phyloP scores from a whole-genome alignment of 2,113 vertebrate genomes.

The Loxodonta africana region DNA sequence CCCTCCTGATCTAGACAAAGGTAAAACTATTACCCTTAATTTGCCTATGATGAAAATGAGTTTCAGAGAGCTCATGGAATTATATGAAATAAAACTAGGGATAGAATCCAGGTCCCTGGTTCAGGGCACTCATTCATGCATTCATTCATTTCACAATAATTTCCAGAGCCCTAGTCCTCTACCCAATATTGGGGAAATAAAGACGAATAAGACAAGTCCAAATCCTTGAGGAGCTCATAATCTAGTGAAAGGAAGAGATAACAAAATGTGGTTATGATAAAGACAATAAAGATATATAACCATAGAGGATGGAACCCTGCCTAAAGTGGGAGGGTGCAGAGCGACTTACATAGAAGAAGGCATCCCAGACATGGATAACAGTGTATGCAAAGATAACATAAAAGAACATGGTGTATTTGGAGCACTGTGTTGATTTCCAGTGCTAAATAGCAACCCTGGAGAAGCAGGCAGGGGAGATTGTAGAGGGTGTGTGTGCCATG shows the following conservation, averaged over 20 bases:
- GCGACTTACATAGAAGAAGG: neutral
- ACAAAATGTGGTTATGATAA: neutral
- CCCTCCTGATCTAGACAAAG: neutral
- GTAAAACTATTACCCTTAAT: neutral
- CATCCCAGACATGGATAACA: neutral
- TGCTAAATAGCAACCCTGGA: neutral
- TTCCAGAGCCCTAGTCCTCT: neutral
- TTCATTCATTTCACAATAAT: neutral
- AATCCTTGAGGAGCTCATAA: neutral
- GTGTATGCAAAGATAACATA: neutral
- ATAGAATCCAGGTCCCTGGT: neutral
- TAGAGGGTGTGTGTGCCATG: neutral
- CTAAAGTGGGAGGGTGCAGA: neutral
- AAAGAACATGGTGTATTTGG: neutral
- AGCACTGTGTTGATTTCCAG: neutral
- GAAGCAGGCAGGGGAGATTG: neutral
- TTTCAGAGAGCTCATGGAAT: neutral
- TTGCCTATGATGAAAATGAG: neutral
- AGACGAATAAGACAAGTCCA: neutral
- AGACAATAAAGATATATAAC: neutral
- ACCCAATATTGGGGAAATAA: neutral
- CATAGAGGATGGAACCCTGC: neutral
- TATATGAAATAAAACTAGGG: neutral
- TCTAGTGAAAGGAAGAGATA: neutral
- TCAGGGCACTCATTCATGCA: neutral